Evolutionary conservation across 2,113 vertebrate genomes (phyloP), one percentile per base, ranked within the genome.

Genomic region (Istiophorus platypterus): DNA sequence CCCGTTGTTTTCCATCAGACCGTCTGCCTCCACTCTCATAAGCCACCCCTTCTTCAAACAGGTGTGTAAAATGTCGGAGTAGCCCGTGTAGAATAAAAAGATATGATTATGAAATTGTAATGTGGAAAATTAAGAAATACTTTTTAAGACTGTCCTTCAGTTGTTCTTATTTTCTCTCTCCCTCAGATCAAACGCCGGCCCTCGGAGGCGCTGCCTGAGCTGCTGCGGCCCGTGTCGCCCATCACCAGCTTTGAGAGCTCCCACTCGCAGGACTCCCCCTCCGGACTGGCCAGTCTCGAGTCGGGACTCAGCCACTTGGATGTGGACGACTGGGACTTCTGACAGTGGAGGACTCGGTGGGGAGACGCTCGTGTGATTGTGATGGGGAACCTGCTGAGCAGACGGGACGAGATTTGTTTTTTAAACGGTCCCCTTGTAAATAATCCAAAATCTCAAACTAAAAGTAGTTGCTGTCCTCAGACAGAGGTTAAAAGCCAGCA

Each of bases 291-390:
- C 62, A 96, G 96, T 79, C 89, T 99, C 84, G 97, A 97, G 57
- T 96, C 98, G 0, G 92, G 96, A 72, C 92, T 99, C 86, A 96
- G 97, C 89, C 96, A 98, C 86, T 92, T 99, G 84, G 97, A 97
- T 34, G 94, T 99, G 89, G 98, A 99, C 14, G 98, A 99, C 92
- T 99, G 98, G 98, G 98, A 99, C 78, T 99, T 99, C 95, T 99
- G 96, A 93, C 87, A 27, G 66, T 31, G 70, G 68, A 70, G 29
- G 41, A 73, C 42, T 64, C 9, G 5, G 65, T 41, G n/a, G 39
- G 51, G 18, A 17, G 39, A 45, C 34, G 58, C 76, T 68, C 26
- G 17, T 51, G 24, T 41, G 77, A 68, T 57, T 81, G 29, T 72
- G 57, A 64, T 17, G 64, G 70, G 49, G 67, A 42, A 61, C 39